Percentiles rank a stretch among this genome's conserved stretches.
Conservation (phyloP, 1,140 invertebrate genomes). For the Harpegnathos saltator region DNA sequence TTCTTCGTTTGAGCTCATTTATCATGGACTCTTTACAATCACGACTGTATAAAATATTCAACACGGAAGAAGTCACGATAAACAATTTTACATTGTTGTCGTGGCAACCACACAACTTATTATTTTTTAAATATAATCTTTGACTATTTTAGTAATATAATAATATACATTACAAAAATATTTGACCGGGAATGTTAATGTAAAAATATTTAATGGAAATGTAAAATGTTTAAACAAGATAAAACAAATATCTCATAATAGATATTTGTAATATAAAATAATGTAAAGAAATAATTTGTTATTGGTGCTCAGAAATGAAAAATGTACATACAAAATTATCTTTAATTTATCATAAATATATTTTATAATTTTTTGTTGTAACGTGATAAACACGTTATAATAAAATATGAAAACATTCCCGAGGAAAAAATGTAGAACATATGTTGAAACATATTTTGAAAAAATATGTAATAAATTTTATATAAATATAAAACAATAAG, state of each 20-base stretch:
- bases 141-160: background rate
- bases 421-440: background rate
- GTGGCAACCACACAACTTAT: too few relatives aligned
- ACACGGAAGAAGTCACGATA: background rate
- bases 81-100: too few relatives aligned
- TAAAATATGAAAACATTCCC: background rate
- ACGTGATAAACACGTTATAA: background rate
- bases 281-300: background rate
- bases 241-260: too few relatives aligned
- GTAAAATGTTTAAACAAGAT: background rate
- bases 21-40: too few relatives aligned
- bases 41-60: background rate
- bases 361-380: background rate
- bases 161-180: background rate
- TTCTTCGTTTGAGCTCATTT: too few relatives aligned
- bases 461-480: background rate
- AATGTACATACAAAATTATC: background rate
- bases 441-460: background rate
- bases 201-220: background rate
- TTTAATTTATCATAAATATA: background rate
- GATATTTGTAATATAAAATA: too few relatives aligned
- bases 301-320: background rate
- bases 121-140: background rate
- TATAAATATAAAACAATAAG: background rate
- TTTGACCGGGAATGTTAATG: background rate